Conservation (phyloP, 2,113 vertebrate species). For the Sapayoa aenigma region DNA sequence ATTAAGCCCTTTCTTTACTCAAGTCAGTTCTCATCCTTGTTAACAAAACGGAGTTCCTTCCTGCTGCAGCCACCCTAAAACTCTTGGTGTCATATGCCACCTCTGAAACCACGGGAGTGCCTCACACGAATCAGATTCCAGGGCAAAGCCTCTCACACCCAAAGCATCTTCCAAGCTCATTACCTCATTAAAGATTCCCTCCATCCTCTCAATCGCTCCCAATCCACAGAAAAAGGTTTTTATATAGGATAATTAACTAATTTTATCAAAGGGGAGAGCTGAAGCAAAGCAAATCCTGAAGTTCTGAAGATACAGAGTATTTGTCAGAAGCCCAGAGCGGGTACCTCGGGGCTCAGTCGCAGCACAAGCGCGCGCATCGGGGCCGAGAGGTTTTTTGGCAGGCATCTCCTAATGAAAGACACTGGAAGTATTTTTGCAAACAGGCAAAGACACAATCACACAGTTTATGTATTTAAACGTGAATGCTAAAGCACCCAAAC, state of each 20-base stretch:
- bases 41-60: neutral
- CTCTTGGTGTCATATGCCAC: fast-evolving
- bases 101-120: neutral
- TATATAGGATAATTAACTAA: neutral
- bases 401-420: neutral
- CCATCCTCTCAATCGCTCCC: neutral
- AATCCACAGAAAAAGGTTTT: neutral
- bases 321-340: neutral
- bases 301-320: neutral
- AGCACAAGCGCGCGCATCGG: fast-evolving
- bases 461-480: neutral
- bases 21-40: conserved; percentile 2
- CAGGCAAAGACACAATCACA: neutral
- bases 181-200: neutral
- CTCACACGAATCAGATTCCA: neutral
- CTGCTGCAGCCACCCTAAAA: neutral
- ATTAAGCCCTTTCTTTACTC: neutral
- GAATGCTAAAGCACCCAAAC: neutral
- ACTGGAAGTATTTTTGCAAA: neutral
- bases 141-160: neutral
- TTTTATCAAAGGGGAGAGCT: neutral
- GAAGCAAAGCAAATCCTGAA: neutral
- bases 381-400: neutral
- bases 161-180: neutral
- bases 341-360: neutral